Evolutionary conservation across 1,140 invertebrate species (phyloP), one percentile per base, ranked within the genome.

Genomic region (Megalonaias nervosa): DNA sequence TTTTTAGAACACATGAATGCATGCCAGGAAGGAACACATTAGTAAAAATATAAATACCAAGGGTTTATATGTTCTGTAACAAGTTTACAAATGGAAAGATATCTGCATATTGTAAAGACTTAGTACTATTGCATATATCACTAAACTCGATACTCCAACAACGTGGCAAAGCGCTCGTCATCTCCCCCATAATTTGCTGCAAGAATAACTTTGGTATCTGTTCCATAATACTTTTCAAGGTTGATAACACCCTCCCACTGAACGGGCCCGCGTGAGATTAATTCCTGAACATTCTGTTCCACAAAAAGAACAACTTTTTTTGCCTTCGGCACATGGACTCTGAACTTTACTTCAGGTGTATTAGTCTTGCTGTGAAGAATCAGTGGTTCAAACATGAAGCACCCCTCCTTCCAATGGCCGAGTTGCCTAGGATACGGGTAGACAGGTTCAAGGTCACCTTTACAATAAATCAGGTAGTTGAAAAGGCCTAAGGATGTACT

Each of bases 361-460:
- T 82, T 77, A 21, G 67, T 77, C 14, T 79, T 71, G 0, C 83
- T 69, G 38, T 74, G 69, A 13, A 89, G 82, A 13, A 85, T 74
- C 15, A 87, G 69, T 12, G 90, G 90, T 62, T 88, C 84, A 58
- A 79, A 83, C 82, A 91, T 87, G 77, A 82, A 90, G 71, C 90
- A 91, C 6, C 90, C 90, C 72, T 91, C 90, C 77, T 90, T 90
- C 90, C 90, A 91, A 76, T 89, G 89, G 16, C 88, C 88, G 68
- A 85, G 91, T 80, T 91, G 90, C 69, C 88, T 86, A 0, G 90
- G 90, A 82, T 87, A 91, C 3, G 85, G 83, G 55, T 75, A 72
- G 0, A 81, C 83, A 4, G 71, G 59, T 38, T 74, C 67, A 19
- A 62, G 72, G 58, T 86, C 67, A 38, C 81, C 74, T 17, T 76